Evolutionary conservation across 2,113 vertebrate genomes (phyloP).

Genomic region (Tupaia tana): DNA sequence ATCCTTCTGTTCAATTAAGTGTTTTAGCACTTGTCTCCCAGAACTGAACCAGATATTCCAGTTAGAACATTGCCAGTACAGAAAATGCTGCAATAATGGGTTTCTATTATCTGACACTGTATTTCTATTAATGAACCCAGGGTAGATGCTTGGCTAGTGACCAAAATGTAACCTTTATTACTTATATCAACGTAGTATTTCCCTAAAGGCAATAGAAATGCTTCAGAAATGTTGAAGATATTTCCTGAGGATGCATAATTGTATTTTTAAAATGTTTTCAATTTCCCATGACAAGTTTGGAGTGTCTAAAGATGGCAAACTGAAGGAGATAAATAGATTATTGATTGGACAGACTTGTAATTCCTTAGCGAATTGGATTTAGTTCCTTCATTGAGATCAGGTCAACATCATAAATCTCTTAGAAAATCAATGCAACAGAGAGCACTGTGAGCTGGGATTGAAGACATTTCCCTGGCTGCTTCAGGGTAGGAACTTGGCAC

Average conservation of each 20-base stretch:
- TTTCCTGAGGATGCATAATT: conserved; percentile 70
- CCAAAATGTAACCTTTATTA: conserved; percentile 58
- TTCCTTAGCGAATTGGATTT: conserved; percentile 89
- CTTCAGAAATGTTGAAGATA: conserved; percentile 49
- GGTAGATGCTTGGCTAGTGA: conserved; percentile 32
- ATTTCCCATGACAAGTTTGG: conserved; percentile 85
- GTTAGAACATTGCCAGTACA: background rate
- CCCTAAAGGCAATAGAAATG: conserved; percentile 53
- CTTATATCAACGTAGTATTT: conserved; percentile 40
- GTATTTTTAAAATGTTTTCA: conserved; percentile 85
- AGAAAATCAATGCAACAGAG: conserved; percentile 82
- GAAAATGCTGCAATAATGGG: background rate
- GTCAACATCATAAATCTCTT: conserved; percentile 85
- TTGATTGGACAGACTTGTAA: conserved; percentile 88
- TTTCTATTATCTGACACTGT: conserved; percentile 16
- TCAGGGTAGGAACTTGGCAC: background rate
- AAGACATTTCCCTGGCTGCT: conserved; percentile 71
- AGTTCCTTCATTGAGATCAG: conserved; percentile 86
- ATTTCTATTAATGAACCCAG: conserved; percentile 59
- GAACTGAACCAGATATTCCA: background rate
- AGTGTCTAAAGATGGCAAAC: conserved; percentile 88
- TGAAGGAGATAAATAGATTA: conserved; percentile 91
- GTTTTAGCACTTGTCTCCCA: background rate
- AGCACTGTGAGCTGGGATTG: conserved; percentile 31
- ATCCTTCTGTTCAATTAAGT: background rate